Evolutionary conservation across 2,113 vertebrate genomes (phyloP).

Genomic region (Entomyzon cyanotis): DNA sequence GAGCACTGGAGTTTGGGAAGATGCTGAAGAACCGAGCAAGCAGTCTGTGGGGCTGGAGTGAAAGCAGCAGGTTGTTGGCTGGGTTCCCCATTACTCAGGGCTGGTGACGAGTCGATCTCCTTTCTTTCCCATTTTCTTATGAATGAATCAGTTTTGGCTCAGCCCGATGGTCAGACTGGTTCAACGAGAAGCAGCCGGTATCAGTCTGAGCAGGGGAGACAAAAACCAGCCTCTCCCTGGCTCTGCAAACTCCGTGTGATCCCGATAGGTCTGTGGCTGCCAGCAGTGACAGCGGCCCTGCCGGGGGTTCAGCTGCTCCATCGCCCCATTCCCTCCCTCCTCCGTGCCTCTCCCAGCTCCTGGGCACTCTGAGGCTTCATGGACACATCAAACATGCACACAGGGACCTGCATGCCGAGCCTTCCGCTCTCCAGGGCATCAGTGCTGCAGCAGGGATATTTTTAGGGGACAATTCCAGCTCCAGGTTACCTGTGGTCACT

Average conservation of each 20-base stretch:
- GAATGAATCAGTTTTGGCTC: conserved; percentile 61
- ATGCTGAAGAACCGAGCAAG: neutral
- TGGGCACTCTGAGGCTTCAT: accelerated
- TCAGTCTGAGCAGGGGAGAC: neutral
- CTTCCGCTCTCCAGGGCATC: neutral
- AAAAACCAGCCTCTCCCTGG: neutral
- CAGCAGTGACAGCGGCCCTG: neutral
- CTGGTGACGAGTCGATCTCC: conserved; percentile 3
- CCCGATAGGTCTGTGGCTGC: neutral
- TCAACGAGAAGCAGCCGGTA: neutral
- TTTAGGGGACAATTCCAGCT: accelerated
- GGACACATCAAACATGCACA: neutral
- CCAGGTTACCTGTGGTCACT: accelerated
- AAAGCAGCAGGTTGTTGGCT: conserved; percentile 6
- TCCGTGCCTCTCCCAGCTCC: accelerated
- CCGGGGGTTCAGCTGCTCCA: accelerated
- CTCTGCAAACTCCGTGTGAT: neutral
- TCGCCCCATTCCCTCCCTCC: neutral
- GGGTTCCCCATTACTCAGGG: neutral
- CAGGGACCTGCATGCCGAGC: accelerated
- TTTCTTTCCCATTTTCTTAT: conserved; percentile 13
- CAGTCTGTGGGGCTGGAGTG: neutral
- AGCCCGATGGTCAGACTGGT: conserved; percentile 32
- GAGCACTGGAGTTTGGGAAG: neutral
- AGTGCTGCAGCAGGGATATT: accelerated